Conservation (phyloP, 2,113 vertebrate genomes). For the Ptilorrhoa leucosticta region DNA sequence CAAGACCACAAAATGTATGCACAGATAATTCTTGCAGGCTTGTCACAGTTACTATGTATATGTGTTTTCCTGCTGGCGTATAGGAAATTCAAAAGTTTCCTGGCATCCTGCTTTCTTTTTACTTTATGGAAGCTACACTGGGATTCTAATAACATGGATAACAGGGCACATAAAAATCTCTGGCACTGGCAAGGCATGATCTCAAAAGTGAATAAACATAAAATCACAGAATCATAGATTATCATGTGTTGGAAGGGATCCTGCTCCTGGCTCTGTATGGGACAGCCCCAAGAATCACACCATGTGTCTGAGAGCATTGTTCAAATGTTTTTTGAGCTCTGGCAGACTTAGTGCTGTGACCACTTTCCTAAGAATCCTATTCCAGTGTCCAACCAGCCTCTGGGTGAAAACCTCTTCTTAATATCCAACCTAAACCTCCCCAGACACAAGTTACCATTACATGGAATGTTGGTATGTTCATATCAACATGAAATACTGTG, state of each 20-base stretch:
- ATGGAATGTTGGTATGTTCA: neutral
- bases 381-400: accelerated
- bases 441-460: neutral
- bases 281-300: neutral
- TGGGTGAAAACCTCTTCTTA: neutral
- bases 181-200: neutral
- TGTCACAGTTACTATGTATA: neutral
- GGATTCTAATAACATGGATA: neutral
- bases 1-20: neutral
- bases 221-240: neutral
- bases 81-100: neutral
- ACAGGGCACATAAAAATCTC: neutral
- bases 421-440: neutral
- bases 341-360: neutral
- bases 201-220: neutral
- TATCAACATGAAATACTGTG: neutral
- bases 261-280: neutral
- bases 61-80: neutral
- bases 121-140: neutral
- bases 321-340: neutral
- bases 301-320: too few relatives aligned
- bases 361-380: neutral
- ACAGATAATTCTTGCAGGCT: neutral
- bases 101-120: neutral
- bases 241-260: neutral